Base-by-base conservation (phyloP, 2,113 vertebrate species). In the Probosciger aterrimus region DNA sequence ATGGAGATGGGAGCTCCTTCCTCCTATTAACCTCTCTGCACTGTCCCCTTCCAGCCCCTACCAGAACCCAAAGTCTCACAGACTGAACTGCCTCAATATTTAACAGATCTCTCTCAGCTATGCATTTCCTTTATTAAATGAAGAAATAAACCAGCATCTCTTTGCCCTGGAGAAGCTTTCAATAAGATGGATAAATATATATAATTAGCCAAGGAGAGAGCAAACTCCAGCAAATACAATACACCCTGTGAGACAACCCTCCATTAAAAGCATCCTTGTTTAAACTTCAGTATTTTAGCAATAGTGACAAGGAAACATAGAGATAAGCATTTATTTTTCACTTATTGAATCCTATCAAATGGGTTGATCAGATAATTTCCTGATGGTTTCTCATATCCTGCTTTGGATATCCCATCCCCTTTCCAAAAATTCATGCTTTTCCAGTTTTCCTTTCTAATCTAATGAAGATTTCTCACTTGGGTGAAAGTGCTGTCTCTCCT, bases 231-330 rank as follows among this genome's bases (percentile, higher is more conserved):
- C 79, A 95, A 97, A 97, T 97, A 95, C 95, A 97, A 97, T 97
- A 93, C 95, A 96, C 70, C 90, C 94, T 96, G 94, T 80, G 87
- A 97, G 97, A 97, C 97, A 97, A 97, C 97, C 97, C 97, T 97
- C 96, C 96, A 97, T 97, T 97, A 97, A 95, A 97, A 96, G 80
- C 91, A 33, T 96, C 79, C 91, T 97, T 97, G 96, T 97, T 97
- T 96, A 97, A 97, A 97, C 94, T 89, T 97, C 97, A 97, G 96
- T 97, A 96, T 97, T 97, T 97, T 97, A 96, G 92, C 82, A 96
- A 96, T 52, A 96, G 71, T 95, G 95, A 96, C 94, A 97, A 92
- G 95, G 93, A 96, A 88, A 92, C 76, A 88, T 9, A 37, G 80
- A 78, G 59, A 88, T 92, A 90, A 95, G 77, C 93, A 92, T 85